Percentiles rank a stretch among this genome's conserved stretches.
Conservation (phyloP, 2,797 vertebrate genomes). For the Protonibea diacanthus region DNA sequence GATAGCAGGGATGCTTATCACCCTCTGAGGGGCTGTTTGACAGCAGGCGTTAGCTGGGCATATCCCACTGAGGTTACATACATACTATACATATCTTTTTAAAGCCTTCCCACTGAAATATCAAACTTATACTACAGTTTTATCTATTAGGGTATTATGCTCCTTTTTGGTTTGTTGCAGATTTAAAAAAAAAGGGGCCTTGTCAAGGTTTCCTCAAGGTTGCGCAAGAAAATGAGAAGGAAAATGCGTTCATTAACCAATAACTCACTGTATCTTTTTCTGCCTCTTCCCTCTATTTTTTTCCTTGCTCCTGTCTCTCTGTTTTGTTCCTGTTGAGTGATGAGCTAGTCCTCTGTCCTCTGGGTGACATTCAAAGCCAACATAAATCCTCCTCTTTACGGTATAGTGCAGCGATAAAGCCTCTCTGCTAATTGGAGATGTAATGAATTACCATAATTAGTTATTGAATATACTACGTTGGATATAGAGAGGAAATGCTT, state of each 20-base stretch:
- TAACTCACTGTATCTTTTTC: slow-evolving; percentile 75
- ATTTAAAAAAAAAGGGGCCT: slow-evolving; percentile 26
- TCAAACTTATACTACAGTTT: slow-evolving; percentile 23
- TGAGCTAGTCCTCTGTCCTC: slow-evolving; percentile 95
- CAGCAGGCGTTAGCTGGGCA: slow-evolving; percentile 79
- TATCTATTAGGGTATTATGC: background rate
- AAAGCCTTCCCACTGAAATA: slow-evolving; percentile 43
- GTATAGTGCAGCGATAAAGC: slow-evolving; percentile 97
- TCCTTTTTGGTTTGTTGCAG: slow-evolving; percentile 22
- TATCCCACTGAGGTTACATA: slow-evolving; percentile 65
- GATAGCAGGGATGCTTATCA: slow-evolving; percentile 94
- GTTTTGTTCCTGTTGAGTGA: slow-evolving; percentile 95
- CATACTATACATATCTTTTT: slow-evolving; percentile 69
- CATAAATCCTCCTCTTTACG: slow-evolving; percentile 99
- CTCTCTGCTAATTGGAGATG: slow-evolving; percentile 99
- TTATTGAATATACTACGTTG: slow-evolving; percentile 99
- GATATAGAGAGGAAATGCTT: slow-evolving; percentile 89
- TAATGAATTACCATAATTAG: slow-evolving; percentile 99
- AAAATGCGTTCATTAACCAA: slow-evolving; percentile 74
- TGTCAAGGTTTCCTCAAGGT: slow-evolving; percentile 73
- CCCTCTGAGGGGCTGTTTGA: slow-evolving; percentile 91
- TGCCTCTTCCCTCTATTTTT: slow-evolving; percentile 73
- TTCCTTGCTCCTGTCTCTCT: slow-evolving; percentile 73
- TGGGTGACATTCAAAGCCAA: slow-evolving; percentile 99
- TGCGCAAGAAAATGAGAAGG: slow-evolving; percentile 72